These are phyloP conservation scores for Homalodisca vitripennis DNA, from an alignment of 1,140 invertebrate species.

Conservation along the genomic window DNA sequence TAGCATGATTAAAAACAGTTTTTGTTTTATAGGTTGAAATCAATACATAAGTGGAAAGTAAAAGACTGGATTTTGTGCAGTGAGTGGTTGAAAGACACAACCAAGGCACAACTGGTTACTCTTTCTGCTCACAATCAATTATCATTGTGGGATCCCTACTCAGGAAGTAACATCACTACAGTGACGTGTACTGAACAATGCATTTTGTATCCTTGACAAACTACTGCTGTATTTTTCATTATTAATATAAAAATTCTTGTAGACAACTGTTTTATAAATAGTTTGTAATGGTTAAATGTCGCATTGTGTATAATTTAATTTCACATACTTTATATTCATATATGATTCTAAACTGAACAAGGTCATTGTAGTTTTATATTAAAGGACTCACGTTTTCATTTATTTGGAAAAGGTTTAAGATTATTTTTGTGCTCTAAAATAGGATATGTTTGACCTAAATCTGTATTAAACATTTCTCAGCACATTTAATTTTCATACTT, in stretches of 20 bases:
- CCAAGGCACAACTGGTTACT: neutral
- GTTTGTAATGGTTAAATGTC: neutral
- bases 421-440: too few species aligned
- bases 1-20: neutral
- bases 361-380: neutral
- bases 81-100: neutral
- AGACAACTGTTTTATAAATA: neutral
- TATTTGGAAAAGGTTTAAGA: too few species aligned
- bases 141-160: neutral
- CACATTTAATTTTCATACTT: too few species aligned
- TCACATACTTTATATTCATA: neutral
- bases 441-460: too few species aligned
- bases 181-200: neutral
- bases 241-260: neutral
- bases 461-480: too few species aligned
- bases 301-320: neutral
- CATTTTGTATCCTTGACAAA: slow-evolving; percentile 8
- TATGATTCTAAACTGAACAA: neutral
- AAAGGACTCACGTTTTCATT: neutral
- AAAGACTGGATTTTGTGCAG: neutral
- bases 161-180: neutral
- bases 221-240: neutral
- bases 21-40: neutral
- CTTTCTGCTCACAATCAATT: neutral
- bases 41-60: neutral